phyloP scores from a whole-genome alignment of 2,888 invertebrate genomes.

The Aspidapion aeneum region DNA sequence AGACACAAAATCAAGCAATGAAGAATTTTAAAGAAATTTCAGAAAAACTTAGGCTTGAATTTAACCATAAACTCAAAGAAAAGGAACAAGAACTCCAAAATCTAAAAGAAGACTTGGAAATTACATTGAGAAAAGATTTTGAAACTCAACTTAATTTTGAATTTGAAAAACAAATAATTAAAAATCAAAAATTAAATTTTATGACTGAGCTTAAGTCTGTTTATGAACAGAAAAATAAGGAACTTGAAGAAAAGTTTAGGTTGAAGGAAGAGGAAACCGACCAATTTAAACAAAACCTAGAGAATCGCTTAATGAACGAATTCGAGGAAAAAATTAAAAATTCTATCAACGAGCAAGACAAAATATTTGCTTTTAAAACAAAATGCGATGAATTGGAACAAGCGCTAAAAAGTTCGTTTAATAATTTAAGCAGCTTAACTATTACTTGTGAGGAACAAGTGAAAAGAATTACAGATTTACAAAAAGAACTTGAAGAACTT shows the following conservation, averaged over 20 bases:
- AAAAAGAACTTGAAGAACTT: conserved; percentile 13
- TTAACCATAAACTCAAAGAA: no score
- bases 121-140: no score
- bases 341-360: conserved; percentile 11
- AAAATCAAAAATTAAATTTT: no score
- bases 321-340: conserved; percentile 14
- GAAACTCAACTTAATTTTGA: no score
- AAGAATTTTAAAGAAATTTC: no score
- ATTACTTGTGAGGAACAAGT: background rate
- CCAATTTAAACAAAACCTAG: conserved; percentile 11
- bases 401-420: background rate
- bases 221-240: background rate
- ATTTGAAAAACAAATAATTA: no score
- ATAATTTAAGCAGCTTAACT: background rate
- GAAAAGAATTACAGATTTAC: conserved; percentile 13
- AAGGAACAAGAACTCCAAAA: no score
- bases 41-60: no score
- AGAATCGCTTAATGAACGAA: conserved; percentile 11
- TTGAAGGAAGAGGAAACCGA: conserved; percentile 6
- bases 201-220: no score
- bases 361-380: conserved; percentile 1
- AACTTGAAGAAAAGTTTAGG: background rate
- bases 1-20: no score
- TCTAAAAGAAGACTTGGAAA: no score
- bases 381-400: conserved; percentile 5